Base-by-base conservation (phyloP, 2,113 vertebrate species). In the Sebastes schlegelii region DNA sequence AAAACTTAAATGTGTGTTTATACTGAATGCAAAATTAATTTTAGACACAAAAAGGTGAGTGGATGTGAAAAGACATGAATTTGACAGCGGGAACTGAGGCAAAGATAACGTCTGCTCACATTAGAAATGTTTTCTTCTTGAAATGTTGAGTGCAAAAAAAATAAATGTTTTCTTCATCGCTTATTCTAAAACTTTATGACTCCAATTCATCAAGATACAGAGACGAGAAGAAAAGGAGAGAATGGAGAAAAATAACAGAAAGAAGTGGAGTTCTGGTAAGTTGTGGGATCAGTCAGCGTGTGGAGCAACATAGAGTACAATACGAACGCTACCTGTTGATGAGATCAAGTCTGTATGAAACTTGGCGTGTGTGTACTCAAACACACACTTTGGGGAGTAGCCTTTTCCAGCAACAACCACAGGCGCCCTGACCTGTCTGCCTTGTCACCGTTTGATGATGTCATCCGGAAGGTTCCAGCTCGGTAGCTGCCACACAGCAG, bases 381-480 rank as follows among this genome's bases (percentile, higher is more conserved):
- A 83, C 79, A 52, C 57, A 58, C 7, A 77, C 23, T 52, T 62
- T 69, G 12, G 69, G 86, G 84, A 89, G 92, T 81, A 13, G 85
- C 81, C 79, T 72, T 88, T 90, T 92, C 84, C 78, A 72, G 78
- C 76, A 84, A 70, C 85, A 74, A 86, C 90, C 91, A 67, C 88
- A 88, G 88, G 89, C 88, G 83, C 85, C 89, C 70, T 83, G 85
- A 91, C 83, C 87, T 79, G 92, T 94, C 91, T 90, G 85, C 87
- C 84, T 79, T 71, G 85, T 93, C 91, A 90, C 85, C 43, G 26
- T 92, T 91, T 91, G 87, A 92, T 94, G 93, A 94, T 91, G 90
- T 94, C 90, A 94, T 88, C 73, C 26, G 83, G 90, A 92, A 92
- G 86, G 81, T 86, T 91, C 86, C 83, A 89, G 80, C 80, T 87